Evolutionary conservation across 1,140 invertebrate species (phyloP), one percentile per base, ranked within the genome.

Genomic region (Trichogramma pretiosum): DNA sequence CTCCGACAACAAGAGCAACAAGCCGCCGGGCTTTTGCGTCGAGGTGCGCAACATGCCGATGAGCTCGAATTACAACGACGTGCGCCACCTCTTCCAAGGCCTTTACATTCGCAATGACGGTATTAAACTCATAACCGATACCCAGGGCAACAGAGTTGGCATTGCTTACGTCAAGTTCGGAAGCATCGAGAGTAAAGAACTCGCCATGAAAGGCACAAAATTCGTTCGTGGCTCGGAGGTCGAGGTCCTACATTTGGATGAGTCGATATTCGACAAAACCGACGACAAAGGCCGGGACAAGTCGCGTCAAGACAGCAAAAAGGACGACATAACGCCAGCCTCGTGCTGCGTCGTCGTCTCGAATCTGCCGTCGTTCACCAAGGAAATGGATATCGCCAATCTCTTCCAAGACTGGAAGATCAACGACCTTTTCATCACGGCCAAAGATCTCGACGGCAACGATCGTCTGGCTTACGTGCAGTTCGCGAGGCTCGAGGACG

Each of bases 81-180:
- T 95, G 0, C 72, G 87, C 10, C 78, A 83, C 41, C 85, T 92
- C 50, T 93, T 95, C 61, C 75, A 78, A 5, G 81, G 81, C 8
- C 77, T 84, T 40, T 80, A 81, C 56, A 88, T 94, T 30, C 79
- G 83, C 9, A 84, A 84, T 50, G 83, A 86, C 58, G 87, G 89
- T 3, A 78, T 95, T 23, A 93, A 93, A 66, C 74, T 94, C 54
- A 81, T 89, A 8, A 87, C 84, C 59, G 85, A 92, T 55, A 77
- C 80, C 11, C 77, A 82, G 52, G 89, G 91, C 1, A 78, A 82
- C 21, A 76, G 85, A 9, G 84, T 82, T 0, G 89, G 89, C 1
- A 80, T 84, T 18, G 88, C 83, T 9, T 90, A 81, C 59, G 78
- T 94, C 2, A 78, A 82, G 55, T 93, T 94, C 61, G 74, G 73